Evolutionary conservation across 2,113 vertebrate genomes (phyloP).

Genomic region (Thermophis baileyi): DNA sequence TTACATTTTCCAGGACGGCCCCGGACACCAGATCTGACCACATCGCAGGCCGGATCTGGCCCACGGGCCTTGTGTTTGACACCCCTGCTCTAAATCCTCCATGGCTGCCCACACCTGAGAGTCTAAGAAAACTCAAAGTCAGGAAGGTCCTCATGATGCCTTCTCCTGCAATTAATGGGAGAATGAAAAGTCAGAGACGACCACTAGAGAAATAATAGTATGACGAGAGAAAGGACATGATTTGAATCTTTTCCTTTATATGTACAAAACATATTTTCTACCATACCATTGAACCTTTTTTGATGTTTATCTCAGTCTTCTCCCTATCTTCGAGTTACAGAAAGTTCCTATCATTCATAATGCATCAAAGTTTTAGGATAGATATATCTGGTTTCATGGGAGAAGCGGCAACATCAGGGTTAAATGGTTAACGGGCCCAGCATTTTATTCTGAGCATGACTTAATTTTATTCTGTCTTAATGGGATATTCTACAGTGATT

Average conservation of each 20-base stretch:
- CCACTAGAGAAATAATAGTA: background rate
- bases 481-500: background rate
- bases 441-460: slow-evolving; percentile 1
- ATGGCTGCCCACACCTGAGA: background rate
- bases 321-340: background rate
- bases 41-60: too few relatives aligned
- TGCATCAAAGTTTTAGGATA: background rate
- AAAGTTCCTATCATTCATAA: background rate
- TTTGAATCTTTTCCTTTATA: background rate
- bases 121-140: background rate
- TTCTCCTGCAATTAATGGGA: background rate
- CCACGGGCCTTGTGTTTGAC: too few relatives aligned
- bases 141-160: background rate
- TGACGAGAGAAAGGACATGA: background rate
- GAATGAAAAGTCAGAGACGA: background rate
- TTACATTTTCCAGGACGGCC: too few relatives aligned
- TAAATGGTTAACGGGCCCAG: background rate
- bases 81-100: background rate
- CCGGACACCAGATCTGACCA: rapidly evolving
- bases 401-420: background rate
- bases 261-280: background rate
- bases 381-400: background rate
- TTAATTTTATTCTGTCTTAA: background rate
- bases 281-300: too few relatives aligned
- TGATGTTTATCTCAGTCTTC: background rate